These are phyloP conservation scores for Patiria miniata DNA, from an alignment of 35 echinoderm and acorn worm genomes.

Conservation along the genomic window DNA sequence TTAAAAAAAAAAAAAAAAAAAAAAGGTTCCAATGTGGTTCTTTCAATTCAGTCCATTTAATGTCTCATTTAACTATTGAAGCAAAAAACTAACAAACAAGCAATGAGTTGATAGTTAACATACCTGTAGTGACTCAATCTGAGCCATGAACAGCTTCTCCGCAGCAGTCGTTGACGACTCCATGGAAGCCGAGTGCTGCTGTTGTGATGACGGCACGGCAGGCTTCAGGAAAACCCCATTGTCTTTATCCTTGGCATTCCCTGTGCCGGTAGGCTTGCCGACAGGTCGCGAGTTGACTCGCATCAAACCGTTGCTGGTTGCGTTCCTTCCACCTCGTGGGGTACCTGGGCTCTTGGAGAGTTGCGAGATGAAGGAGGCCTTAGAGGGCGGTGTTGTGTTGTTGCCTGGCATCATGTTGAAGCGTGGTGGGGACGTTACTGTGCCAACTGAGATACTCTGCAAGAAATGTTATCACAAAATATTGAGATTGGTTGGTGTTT, in stretches of 20 bases:
- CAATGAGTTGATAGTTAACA: neutral
- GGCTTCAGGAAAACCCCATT: neutral
- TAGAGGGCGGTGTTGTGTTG: constrained; percentile 45
- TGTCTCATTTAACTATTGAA: no score
- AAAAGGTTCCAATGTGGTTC: no score
- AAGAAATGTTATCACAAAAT: neutral
- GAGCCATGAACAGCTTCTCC: constrained; percentile 34
- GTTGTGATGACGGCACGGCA: neutral
- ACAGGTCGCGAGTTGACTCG: neutral
- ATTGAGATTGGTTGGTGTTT: neutral
- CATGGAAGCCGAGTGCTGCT: neutral
- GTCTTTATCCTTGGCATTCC: constrained; percentile 8
- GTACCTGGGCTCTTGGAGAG: constrained; percentile 37
- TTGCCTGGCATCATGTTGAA: constrained; percentile 4
- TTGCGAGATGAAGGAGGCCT: constrained; percentile 7
- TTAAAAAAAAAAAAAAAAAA: no score
- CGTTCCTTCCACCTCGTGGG: constrained; percentile 16
- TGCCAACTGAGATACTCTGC: constrained; percentile 56
- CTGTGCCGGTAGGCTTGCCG: neutral
- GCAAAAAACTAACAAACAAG: no score
- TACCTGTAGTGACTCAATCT: constrained; percentile 24
- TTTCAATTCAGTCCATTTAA: no score
- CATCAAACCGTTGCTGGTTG: constrained; percentile 9
- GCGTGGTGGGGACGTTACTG: constrained; percentile 50
- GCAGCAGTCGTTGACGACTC: neutral